These are phyloP conservation scores for Leptoteleia sp. DNA, from an alignment of 1,140 invertebrate genomes.

Conservation along the genomic window DNA sequence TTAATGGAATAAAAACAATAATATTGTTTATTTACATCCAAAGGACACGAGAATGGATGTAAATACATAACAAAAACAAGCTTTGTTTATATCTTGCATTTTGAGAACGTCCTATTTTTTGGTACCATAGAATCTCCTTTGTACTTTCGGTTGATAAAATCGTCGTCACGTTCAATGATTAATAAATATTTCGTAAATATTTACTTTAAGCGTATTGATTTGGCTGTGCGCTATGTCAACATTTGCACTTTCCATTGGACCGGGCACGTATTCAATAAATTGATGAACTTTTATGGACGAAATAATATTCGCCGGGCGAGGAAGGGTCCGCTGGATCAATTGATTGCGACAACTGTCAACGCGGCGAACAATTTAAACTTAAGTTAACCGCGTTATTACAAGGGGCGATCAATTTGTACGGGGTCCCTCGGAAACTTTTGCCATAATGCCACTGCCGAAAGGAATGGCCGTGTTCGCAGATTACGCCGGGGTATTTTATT, in stretches of 20 bases:
- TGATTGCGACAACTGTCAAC: slow-evolving; percentile 48
- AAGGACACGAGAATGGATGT: no score
- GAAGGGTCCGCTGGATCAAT: slow-evolving; percentile 39
- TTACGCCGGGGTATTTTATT: slow-evolving; percentile 47
- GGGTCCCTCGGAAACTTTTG: slow-evolving; percentile 54
- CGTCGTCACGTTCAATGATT: no score
- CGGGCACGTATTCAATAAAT: slow-evolving; percentile 9
- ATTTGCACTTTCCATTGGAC: background rate
- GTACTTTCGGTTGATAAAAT: no score
- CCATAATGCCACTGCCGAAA: slow-evolving; percentile 40
- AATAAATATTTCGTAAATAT: no score
- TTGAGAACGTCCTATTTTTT: no score
- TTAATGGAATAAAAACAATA: no score
- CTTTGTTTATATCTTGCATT: no score
- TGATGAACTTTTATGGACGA: slow-evolving; percentile 30
- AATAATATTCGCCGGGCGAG: slow-evolving; percentile 26
- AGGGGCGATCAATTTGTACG: slow-evolving; percentile 52
- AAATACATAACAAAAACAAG: no score
- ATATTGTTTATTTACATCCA: no score
- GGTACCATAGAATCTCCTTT: no score
- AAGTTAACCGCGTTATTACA: slow-evolving; percentile 51
- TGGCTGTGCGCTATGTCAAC: background rate
- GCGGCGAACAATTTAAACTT: slow-evolving; percentile 53
- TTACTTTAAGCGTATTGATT: no score
- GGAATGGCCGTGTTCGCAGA: slow-evolving; percentile 43